Evolutionary conservation across 1,140 invertebrate species (phyloP).

Genomic region (Gryon sp.): DNA sequence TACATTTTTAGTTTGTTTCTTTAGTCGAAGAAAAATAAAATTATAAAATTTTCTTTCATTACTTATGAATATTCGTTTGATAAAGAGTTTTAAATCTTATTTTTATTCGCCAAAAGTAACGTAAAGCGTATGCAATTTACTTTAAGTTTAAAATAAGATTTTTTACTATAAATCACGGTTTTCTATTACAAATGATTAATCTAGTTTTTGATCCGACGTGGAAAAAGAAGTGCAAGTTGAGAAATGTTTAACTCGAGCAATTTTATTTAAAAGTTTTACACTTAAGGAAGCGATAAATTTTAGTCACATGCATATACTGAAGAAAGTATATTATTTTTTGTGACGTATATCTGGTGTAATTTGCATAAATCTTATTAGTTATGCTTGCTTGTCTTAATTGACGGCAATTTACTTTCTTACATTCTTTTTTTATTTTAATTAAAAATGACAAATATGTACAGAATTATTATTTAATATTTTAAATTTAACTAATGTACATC

Average conservation of each 20-base stretch:
- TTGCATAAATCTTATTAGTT: conserved; percentile 12
- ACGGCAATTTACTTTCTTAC: no score
- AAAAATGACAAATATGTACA: no score
- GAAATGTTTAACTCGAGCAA: conserved; percentile 22
- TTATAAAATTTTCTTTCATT: no score
- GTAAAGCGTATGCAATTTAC: conserved; percentile 17
- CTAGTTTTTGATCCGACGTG: conserved; percentile 22
- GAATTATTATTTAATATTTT: no score
- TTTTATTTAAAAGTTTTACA: conserved; percentile 31
- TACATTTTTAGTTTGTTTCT: no score
- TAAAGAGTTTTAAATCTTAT: background rate
- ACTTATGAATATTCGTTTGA: no score
- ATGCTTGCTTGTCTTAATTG: background rate
- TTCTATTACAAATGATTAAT: conserved; percentile 21
- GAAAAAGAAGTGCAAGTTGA: conserved; percentile 1
- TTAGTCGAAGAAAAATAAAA: no score
- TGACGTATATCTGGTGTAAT: background rate
- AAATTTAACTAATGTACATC: no score
- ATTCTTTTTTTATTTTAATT: no score
- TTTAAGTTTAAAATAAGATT: conserved; percentile 23
- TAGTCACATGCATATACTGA: conserved; percentile 21
- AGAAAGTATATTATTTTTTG: conserved; percentile 3
- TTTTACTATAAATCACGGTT: conserved; percentile 26
- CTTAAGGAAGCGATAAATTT: conserved; percentile 24
- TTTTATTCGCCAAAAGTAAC: conserved; percentile 6